These are phyloP conservation scores for Oryctes rhinoceros DNA, from an alignment of 1,140 invertebrate genomes.

Conservation along the genomic window DNA sequence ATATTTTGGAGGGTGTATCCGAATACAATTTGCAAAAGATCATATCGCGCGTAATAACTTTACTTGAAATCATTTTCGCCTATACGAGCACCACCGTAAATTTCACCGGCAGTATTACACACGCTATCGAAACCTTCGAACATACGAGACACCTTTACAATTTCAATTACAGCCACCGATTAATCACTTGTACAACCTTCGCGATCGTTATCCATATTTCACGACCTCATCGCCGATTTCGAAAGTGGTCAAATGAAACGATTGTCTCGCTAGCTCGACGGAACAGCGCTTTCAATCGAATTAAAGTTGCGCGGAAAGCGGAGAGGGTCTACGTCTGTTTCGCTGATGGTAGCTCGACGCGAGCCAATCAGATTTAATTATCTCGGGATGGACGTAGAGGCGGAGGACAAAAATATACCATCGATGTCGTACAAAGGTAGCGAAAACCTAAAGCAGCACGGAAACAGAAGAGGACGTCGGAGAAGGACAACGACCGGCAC, in stretches of 20 bases:
- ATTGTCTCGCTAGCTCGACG: not conserved
- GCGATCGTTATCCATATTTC: not conserved
- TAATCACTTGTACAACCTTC: not conserved
- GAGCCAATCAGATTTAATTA: slow-evolving; percentile 35
- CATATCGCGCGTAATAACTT: too few species aligned
- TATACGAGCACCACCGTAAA: too few species aligned
- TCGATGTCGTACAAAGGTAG: not conserved
- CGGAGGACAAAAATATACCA: slow-evolving; percentile 1
- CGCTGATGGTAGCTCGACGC: not conserved
- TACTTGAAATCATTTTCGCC: too few species aligned
- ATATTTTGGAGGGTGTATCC: too few species aligned
- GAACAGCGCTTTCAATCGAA: not conserved
- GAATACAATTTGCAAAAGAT: too few species aligned
- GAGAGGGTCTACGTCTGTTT: not conserved
- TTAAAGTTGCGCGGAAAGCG: not conserved
- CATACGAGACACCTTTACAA: too few species aligned
- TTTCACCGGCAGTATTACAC: too few species aligned
- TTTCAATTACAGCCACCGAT: too few species aligned
- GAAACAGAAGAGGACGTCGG: not conserved
- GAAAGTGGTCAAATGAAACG: not conserved
- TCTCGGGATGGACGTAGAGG: not conserved
- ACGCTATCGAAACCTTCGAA: too few species aligned
- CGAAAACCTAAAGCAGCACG: not conserved
- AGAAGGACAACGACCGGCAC: not conserved
- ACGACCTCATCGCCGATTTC: not conserved